Evolutionary conservation across 2,113 vertebrate genomes (phyloP).

Genomic region (Paradoxurus hermaphroditus): DNA sequence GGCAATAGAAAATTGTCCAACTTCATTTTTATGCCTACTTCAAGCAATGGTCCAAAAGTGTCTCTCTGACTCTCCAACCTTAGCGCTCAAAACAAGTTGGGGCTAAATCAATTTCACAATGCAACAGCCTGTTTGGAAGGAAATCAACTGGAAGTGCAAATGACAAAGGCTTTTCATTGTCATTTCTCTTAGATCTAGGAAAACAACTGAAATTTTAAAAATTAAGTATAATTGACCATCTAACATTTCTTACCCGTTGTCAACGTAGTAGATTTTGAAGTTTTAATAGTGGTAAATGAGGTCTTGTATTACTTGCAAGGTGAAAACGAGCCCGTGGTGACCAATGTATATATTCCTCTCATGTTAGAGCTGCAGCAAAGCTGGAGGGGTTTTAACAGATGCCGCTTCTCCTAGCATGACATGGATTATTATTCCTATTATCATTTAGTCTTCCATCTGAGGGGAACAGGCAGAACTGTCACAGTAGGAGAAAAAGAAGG

Average conservation of each 20-base stretch:
- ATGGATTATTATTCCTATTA: constrained; percentile 40
- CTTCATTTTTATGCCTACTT: constrained; percentile 29
- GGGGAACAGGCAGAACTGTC: neutral
- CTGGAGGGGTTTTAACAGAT: constrained; percentile 18
- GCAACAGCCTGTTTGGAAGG: neutral
- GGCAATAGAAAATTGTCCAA: neutral
- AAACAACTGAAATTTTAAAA: neutral
- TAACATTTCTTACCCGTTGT: neutral
- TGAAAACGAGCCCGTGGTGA: neutral
- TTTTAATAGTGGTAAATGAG: neutral
- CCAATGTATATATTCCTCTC: neutral
- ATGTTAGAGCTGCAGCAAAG: neutral
- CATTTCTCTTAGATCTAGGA: neutral
- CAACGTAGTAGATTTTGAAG: neutral
- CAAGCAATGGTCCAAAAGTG: constrained; percentile 28
- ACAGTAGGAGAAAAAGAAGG: constrained; percentile 29
- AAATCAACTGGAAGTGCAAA: neutral
- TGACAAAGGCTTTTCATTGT: neutral
- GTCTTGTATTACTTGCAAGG: neutral
- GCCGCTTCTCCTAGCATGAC: neutral
- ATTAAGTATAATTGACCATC: neutral
- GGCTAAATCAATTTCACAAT: constrained; percentile 52
- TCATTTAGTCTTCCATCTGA: constrained; percentile 33
- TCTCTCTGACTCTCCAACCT: constrained; percentile 6
- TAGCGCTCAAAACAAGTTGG: neutral